These are phyloP conservation scores for Nautilus pompilius DNA, from an alignment of 1,140 invertebrate genomes.

Conservation along the genomic window DNA sequence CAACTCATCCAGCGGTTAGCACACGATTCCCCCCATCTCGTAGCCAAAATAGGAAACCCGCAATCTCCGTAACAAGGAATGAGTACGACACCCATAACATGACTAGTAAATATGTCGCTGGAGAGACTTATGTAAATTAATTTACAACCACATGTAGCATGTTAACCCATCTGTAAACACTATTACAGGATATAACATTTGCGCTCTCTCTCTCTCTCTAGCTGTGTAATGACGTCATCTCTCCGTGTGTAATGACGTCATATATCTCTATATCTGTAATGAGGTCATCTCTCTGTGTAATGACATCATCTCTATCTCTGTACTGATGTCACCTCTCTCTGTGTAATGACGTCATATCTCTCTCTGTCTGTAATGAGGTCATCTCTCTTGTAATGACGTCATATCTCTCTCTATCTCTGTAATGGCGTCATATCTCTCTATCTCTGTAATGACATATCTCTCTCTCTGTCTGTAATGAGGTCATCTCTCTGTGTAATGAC, in stretches of 20 bases:
- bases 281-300: too few species aligned
- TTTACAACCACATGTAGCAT: too few species aligned
- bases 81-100: too few species aligned
- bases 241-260: neutral
- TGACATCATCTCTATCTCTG: neutral
- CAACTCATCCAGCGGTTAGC: too few species aligned
- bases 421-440: neutral
- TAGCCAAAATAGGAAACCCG: too few species aligned
- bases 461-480: constrained; percentile 1
- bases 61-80: too few species aligned
- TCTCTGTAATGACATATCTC: neutral
- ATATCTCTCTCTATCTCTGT: neutral
- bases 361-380: neutral
- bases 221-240: neutral
- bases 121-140: too few species aligned
- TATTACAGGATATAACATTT: too few species aligned
- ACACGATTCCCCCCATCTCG: too few species aligned
- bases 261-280: neutral
- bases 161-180: too few species aligned
- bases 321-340: neutral
- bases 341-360: neutral
- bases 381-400: neutral
- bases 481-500: too few species aligned
- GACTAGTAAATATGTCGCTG: too few species aligned
- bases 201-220: neutral